Evolutionary conservation across 2,797 vertebrate species (phyloP).

Genomic region (Gorsachius magnificus): DNA sequence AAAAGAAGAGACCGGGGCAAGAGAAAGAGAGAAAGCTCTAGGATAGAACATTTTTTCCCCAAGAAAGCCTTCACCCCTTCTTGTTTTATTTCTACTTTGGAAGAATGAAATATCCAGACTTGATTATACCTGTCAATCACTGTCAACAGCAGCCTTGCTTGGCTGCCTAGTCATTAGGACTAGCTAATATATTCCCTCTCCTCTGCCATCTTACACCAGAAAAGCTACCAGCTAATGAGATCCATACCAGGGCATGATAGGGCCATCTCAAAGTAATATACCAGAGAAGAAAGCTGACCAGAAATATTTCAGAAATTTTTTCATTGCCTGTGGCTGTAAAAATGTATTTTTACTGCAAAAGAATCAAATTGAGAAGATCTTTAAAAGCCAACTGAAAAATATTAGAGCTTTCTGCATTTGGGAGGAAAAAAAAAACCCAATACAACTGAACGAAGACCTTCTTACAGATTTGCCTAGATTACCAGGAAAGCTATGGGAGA

Average conservation of each 20-base stretch:
- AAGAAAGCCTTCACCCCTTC: not conserved
- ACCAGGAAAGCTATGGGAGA: not conserved
- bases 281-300: not conserved
- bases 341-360: not conserved
- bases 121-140: constrained; percentile 3
- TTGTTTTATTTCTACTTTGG: constrained; percentile 17
- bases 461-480: not conserved
- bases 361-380: not conserved
- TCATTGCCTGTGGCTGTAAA: not conserved
- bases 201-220: not conserved
- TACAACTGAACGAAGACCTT: not conserved
- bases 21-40: not conserved
- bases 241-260: not conserved
- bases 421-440: not conserved
- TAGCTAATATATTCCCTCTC: not conserved
- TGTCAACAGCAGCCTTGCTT: not conserved
- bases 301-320: not conserved
- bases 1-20: not conserved
- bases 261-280: not conserved
- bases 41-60: not conserved
- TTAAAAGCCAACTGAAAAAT: not conserved
- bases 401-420: not conserved
- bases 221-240: constrained; percentile 8
- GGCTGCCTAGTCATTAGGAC: not conserved
- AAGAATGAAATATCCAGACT: not conserved